A percentile compares a stretch with the other conserved stretches of the same genome.
Conservation (phyloP, 2,113 vertebrate genomes). For the Marcusenius ussheri region DNA sequence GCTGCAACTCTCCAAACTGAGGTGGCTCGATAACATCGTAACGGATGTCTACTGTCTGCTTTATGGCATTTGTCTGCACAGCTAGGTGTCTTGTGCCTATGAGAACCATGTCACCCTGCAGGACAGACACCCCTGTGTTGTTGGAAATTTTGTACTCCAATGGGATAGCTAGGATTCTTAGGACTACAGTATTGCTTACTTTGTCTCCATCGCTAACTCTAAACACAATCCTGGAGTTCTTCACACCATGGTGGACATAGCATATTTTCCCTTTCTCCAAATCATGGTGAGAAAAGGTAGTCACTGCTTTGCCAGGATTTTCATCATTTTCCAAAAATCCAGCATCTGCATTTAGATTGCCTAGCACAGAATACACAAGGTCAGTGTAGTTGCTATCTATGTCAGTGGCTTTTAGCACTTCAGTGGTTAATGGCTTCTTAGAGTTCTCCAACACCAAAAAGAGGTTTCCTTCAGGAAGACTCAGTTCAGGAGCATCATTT, state of each 20-base stretch:
- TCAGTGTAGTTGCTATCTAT: slow-evolving; percentile 60
- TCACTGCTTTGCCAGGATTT: slow-evolving; percentile 60
- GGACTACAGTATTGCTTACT: slow-evolving; percentile 78
- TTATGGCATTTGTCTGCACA: slow-evolving; percentile 65
- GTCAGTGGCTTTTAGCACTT: slow-evolving; percentile 67
- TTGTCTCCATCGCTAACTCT: slow-evolving; percentile 80
- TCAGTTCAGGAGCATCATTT: slow-evolving; percentile 76
- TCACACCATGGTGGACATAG: slow-evolving; percentile 70
- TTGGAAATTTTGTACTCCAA: slow-evolving; percentile 69
- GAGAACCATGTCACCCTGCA: slow-evolving; percentile 61
- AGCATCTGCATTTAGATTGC: slow-evolving; percentile 69
- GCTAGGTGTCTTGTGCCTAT: slow-evolving; percentile 66
- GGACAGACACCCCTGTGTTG: slow-evolving; percentile 63
- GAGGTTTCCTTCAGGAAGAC: slow-evolving; percentile 72
- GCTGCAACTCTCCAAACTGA: slow-evolving; percentile 72
- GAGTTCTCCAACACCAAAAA: slow-evolving; percentile 74
- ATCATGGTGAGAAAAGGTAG: slow-evolving; percentile 65
- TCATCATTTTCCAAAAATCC: slow-evolving; percentile 75
- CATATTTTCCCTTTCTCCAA: slow-evolving; percentile 65
- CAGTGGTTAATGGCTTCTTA: slow-evolving; percentile 68
- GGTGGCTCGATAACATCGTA: slow-evolving; percentile 66
- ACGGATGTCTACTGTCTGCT: slow-evolving; percentile 59
- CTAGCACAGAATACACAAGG: slow-evolving; percentile 73
- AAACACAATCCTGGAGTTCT: slow-evolving; percentile 77
- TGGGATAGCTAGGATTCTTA: slow-evolving; percentile 68